phyloP scores from a whole-genome alignment of 2,888 invertebrate genomes.

The Cryptus viduatorius region DNA sequence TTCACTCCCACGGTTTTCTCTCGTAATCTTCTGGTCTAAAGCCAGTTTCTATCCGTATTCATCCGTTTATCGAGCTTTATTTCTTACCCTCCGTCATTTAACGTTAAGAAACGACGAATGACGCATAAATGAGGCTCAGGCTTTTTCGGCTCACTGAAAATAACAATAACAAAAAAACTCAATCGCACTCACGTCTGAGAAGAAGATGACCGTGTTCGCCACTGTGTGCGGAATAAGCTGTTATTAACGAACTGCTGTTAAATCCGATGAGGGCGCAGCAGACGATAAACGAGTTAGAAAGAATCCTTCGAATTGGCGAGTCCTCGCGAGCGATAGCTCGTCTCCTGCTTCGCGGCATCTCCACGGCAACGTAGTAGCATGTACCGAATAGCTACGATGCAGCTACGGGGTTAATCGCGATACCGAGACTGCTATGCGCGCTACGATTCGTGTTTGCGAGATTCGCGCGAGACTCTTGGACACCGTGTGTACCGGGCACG shows the following conservation, averaged over 20 bases:
- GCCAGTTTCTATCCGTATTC: neutral
- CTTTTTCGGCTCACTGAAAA: neutral
- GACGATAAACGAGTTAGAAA: conserved; percentile 1
- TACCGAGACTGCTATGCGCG: neutral
- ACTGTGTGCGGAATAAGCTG: conserved; percentile 36
- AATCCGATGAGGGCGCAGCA: conserved; percentile 11
- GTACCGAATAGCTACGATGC: neutral
- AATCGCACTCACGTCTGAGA: conserved; percentile 64
- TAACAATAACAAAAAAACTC: neutral
- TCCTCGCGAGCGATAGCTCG: conserved; percentile 33
- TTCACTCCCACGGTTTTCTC: neutral
- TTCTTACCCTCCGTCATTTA: neutral
- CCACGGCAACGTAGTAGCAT: conserved; percentile 33
- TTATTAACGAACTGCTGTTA: conserved; percentile 11
- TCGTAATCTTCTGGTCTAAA: neutral
- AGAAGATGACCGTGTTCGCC: conserved; percentile 50
- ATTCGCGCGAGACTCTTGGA: conserved; percentile 38
- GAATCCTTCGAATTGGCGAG: neutral
- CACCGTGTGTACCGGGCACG: neutral
- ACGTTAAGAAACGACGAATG: neutral
- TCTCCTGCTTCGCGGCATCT: conserved; percentile 53
- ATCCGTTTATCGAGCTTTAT: neutral
- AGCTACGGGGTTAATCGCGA: neutral
- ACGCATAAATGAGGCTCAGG: too few relatives aligned
- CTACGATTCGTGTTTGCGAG: neutral